These are phyloP conservation scores for Australoheros facetus DNA, from an alignment of 2,797 vertebrate genomes.

Conservation along the genomic window DNA sequence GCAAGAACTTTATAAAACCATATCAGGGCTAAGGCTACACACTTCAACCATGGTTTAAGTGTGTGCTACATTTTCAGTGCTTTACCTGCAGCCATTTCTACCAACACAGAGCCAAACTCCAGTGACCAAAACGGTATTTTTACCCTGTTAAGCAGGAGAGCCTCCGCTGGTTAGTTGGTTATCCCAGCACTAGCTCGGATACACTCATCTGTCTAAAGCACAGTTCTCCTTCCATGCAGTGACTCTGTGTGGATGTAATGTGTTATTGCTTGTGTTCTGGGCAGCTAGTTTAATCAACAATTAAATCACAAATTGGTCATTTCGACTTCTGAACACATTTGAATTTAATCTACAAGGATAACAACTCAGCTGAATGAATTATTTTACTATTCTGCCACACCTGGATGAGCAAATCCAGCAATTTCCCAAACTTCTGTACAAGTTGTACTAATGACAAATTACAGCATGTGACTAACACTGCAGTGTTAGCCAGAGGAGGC, in stretches of 20 bases:
- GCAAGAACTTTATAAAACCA: neutral
- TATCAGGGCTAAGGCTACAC: neutral
- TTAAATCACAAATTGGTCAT: neutral
- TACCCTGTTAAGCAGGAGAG: neutral
- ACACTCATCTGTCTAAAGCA: neutral
- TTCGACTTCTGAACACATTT: neutral
- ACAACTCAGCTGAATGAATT: neutral
- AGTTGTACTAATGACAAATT: neutral
- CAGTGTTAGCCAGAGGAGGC: neutral
- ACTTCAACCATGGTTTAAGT: neutral
- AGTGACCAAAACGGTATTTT: neutral
- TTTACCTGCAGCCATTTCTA: neutral
- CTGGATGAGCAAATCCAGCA: neutral
- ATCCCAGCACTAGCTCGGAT: neutral
- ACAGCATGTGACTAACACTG: neutral
- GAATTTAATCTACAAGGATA: neutral
- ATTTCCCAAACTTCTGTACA: neutral
- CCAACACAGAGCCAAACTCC: too few species aligned
- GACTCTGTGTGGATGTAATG: neutral
- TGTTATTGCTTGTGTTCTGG: rapidly evolving
- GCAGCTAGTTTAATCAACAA: neutral
- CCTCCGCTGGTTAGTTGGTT: neutral
- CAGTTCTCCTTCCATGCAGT: neutral
- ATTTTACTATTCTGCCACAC: neutral
- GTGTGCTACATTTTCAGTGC: neutral